phyloP scores from a whole-genome alignment of 37 sponge, comb jelly and placozoan genomes.

The Diacarnus erythraeanus region DNA sequence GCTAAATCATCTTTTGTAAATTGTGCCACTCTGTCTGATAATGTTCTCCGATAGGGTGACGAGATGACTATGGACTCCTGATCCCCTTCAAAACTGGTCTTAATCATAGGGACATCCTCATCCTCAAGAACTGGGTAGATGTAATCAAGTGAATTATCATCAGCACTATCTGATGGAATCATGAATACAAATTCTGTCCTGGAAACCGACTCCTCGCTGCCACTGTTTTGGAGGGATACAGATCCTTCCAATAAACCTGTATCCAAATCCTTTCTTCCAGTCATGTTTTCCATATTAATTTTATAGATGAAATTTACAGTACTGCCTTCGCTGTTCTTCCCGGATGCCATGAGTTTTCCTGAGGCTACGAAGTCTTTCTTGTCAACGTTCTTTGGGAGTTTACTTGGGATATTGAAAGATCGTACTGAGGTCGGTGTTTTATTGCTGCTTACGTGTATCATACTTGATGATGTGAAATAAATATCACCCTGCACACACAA shows the following conservation, averaged over 20 bases:
- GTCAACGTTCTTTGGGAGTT: conserved; percentile 41
- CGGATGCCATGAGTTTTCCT: background rate
- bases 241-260: background rate
- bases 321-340: background rate
- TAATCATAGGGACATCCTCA: background rate
- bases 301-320: conserved; percentile 22
- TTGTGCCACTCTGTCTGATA: background rate
- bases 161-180: background rate
- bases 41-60: background rate
- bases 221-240: background rate
- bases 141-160: conserved; percentile 6
- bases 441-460: background rate
- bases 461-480: conserved; percentile 26
- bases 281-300: conserved; percentile 22
- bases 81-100: conserved; percentile 3
- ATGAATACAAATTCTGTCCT: background rate
- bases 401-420: background rate
- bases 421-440: background rate
- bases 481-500: conserved; percentile 30
- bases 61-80: background rate
- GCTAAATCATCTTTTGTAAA: too few species aligned
- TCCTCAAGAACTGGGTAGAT: conserved; percentile 6
- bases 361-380: conserved; percentile 31
- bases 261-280: background rate
- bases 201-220: conserved; percentile 2